Conservation (phyloP, 64 coral and sea anemone species). For the Actinia equina region DNA sequence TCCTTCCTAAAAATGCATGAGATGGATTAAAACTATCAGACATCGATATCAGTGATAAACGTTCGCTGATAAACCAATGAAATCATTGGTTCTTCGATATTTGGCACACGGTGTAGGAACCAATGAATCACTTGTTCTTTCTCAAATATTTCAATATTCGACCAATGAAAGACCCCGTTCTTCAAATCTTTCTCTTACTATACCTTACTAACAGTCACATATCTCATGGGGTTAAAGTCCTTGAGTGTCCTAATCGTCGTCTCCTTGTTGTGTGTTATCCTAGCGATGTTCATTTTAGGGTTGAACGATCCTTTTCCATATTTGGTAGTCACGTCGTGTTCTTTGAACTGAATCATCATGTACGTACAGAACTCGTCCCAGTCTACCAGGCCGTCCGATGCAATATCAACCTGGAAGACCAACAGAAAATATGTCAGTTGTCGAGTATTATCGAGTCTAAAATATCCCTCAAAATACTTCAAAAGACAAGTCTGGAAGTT, state of each 20-base stretch:
- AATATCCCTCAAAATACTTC: no score
- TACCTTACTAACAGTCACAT: slow-evolving; percentile 94
- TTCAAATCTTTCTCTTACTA: no score
- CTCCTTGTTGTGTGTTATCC: slow-evolving; percentile 81
- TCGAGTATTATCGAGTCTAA: no score
- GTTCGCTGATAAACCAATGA: no score
- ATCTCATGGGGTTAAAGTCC: slow-evolving; percentile 91
- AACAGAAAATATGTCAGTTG: background rate
- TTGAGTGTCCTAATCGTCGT: slow-evolving; percentile 77
- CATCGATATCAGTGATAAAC: no score
- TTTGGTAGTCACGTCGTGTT: slow-evolving; percentile 71
- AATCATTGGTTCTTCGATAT: no score
- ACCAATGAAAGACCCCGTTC: no score
- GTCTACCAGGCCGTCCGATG: slow-evolving; percentile 95
- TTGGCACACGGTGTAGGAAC: no score
- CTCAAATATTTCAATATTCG: no score
- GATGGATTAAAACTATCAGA: no score
- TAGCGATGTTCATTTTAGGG: slow-evolving; percentile 79
- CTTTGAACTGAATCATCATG: slow-evolving; percentile 85
- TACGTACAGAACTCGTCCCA: slow-evolving; percentile 98
- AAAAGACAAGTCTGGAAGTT: no score
- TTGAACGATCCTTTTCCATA: slow-evolving; percentile 30
- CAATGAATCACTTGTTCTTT: no score
- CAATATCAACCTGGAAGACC: slow-evolving; percentile 63
- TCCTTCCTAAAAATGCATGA: slow-evolving; percentile 56